These are phyloP conservation scores for Odontomyia ornata DNA, from an alignment of 2,888 invertebrate genomes.

Conservation along the genomic window DNA sequence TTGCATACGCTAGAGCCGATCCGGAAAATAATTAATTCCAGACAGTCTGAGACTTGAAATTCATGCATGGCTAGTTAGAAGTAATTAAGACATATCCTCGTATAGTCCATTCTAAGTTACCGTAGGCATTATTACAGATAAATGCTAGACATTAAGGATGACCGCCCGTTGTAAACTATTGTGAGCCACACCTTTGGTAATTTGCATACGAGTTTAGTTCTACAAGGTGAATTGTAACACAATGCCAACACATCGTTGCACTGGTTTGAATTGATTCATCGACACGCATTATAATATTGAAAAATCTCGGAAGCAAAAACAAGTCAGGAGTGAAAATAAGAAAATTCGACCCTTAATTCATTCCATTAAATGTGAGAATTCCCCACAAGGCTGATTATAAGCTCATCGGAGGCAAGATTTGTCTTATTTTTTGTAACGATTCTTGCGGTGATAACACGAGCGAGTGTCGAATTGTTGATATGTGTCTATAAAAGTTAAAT, in stretches of 20 bases:
- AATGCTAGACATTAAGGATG: too few relatives aligned
- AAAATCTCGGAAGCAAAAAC: not conserved
- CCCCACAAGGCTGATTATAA: not conserved
- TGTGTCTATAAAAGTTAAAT: constrained; percentile 21
- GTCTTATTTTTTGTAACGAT: not conserved
- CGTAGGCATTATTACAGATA: too few relatives aligned
- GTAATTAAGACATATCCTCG: too few relatives aligned
- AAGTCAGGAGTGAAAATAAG: not conserved
- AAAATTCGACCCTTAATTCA: not conserved
- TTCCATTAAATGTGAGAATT: not conserved
- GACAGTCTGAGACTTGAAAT: too few relatives aligned
- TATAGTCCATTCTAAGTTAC: too few relatives aligned
- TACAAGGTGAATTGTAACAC: not conserved
- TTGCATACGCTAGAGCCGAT: too few relatives aligned
- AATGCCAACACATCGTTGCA: not conserved
- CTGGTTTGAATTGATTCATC: not conserved
- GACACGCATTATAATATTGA: not conserved
- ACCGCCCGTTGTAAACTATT: not conserved
- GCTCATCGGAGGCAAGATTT: not conserved
- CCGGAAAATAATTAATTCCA: too few relatives aligned
- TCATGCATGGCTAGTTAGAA: too few relatives aligned
- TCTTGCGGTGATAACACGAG: not conserved
- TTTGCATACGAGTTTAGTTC: not conserved
- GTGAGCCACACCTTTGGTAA: not conserved
- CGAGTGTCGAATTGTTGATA: too few relatives aligned